Evolutionary conservation across 1,140 invertebrate species (phyloP).

Genomic region (Brachystomella parvula): DNA sequence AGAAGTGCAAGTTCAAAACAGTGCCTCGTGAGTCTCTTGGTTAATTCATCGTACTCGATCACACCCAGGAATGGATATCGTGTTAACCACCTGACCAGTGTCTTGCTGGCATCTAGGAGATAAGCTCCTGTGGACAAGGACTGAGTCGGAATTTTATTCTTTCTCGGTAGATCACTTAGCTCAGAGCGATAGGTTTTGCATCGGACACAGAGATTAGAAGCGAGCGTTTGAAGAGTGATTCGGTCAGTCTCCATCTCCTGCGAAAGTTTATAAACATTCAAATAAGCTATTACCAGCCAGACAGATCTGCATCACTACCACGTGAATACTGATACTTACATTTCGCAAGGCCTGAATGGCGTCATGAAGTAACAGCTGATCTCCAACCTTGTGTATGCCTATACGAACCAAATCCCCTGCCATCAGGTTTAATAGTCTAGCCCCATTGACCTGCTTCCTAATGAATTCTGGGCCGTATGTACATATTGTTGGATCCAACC

Average conservation of each 20-base stretch:
- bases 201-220: constrained; percentile 29
- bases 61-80: constrained; percentile 33
- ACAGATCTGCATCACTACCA: not conserved
- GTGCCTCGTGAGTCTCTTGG: constrained; percentile 30
- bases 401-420: constrained; percentile 22
- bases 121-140: constrained; percentile 31
- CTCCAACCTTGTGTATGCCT: constrained; percentile 33
- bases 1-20: constrained; percentile 34
- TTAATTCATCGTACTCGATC: constrained; percentile 30
- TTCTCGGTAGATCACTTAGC: constrained; percentile 24
- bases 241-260: constrained; percentile 32
- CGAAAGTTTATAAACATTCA: constrained; percentile 11
- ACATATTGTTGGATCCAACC: constrained; percentile 22
- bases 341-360: constrained; percentile 26
- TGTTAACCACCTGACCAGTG: constrained; percentile 30
- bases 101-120: constrained; percentile 32
- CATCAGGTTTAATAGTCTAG: constrained; percentile 29
- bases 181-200: constrained; percentile 34
- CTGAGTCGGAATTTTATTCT: constrained; percentile 33
- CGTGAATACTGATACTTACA: constrained; percentile 8
- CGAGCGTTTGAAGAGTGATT: constrained; percentile 28
- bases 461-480: constrained; percentile 24
- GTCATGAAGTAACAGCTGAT: constrained; percentile 34
- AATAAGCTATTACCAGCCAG: not conserved
- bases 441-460: constrained; percentile 15